Evolutionary conservation across 1,140 invertebrate species (phyloP), one percentile per base, ranked within the genome.

Genomic region (Cotesia chilonis): DNA sequence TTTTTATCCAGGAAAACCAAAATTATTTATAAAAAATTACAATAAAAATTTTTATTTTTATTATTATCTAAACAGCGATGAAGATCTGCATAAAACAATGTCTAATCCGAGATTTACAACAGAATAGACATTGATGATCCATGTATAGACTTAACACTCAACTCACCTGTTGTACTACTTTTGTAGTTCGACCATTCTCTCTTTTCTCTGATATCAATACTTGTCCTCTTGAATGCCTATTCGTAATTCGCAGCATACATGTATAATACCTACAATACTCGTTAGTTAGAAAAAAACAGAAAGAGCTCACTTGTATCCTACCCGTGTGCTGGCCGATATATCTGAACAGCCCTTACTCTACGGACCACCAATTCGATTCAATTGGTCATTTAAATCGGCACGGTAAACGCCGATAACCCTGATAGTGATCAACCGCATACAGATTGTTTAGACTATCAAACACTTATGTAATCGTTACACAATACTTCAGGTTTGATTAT

Each of bases 221-320:
- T 41, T n/a, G 55, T 64, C 61, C 61, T 36, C 14, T 71, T 35
- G 9, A 28, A 28, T 28, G 2, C 7, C 47, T 47, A 36, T 20
- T 71, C 59, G 54, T 36, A 5, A 57, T 36, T 9, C 7, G 10
- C 7, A n/a, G 2, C 55, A 2, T 17, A 28, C 28, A 28, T 28
- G 28, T 28, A 28, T 28, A 28, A 28, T 28, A 28, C 28, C 28
- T 28, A 28, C 28, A 28, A 28, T 28, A 54, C 57, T 54, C 69
- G 60, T 57, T 54, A 74, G 59, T 63, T 67, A 71, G 60, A 38
- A 38, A 10, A 47, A 10, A 47, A 57, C 68, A 55, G 61, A 72
- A 75, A 75, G 72, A 75, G 61, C 74, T 75, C 72, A 75, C 71
- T 28, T 28, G 28, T 28, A 28, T 28, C 28, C 28, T 28, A 28